A percentile compares a stretch with the other conserved stretches of the same genome.
Conservation (phyloP, 2,888 invertebrate species). For the Eledona agricola region DNA sequence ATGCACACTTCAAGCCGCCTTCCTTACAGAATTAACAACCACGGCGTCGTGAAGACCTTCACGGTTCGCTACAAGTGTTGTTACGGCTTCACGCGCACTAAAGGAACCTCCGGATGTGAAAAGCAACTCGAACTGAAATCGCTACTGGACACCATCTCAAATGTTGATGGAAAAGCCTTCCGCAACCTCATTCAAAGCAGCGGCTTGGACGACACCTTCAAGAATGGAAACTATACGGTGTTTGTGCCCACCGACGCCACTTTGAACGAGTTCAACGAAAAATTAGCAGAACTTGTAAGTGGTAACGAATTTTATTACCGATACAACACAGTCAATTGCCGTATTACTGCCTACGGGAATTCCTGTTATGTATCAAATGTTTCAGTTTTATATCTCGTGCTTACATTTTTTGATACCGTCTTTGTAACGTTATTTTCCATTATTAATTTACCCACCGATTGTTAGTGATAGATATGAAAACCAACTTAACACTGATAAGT, state of each 20-base stretch:
- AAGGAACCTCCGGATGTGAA: slow-evolving; percentile 54
- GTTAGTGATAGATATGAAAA: no score
- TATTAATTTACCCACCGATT: no score
- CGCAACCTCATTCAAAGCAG: slow-evolving; percentile 65
- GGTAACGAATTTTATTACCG: not conserved
- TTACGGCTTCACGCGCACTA: slow-evolving; percentile 68
- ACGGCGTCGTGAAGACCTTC: slow-evolving; percentile 69
- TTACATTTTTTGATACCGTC: no score
- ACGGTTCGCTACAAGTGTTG: slow-evolving; percentile 74
- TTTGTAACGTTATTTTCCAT: no score
- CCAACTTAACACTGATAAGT: no score
- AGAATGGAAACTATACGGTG: slow-evolving; percentile 68
- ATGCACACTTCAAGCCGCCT: no score
- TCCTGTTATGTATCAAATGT: no score
- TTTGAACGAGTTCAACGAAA: slow-evolving; percentile 66
- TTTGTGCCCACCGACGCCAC: slow-evolving; percentile 72
- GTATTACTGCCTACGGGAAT: no score
- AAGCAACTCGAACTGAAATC: slow-evolving; percentile 67
- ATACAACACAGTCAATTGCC: no score
- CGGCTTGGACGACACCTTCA: slow-evolving; percentile 64
- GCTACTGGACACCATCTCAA: slow-evolving; percentile 66
- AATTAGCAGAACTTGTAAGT: slow-evolving; percentile 66
- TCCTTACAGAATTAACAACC: slow-evolving; percentile 66
- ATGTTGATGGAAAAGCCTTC: slow-evolving; percentile 69
- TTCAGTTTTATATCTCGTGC: no score